A percentile compares a stretch with the other conserved stretches of the same genome.
These are phyloP conservation scores for Antechinus flavipes DNA, from an alignment of 2,113 vertebrate species.

Conservation along the genomic window DNA sequence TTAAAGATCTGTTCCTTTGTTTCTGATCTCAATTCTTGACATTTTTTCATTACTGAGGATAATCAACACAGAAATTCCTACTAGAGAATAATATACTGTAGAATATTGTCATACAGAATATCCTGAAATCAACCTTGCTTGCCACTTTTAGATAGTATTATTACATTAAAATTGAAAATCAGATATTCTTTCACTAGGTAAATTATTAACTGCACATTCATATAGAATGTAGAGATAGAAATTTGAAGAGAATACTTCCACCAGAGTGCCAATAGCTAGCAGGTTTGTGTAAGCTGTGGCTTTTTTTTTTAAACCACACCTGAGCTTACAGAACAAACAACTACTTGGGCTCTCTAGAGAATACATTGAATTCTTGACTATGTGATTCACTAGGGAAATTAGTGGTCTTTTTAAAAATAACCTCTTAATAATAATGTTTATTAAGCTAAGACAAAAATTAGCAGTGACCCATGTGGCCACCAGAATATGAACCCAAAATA, in stretches of 20 bases:
- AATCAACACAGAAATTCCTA: constrained; percentile 41
- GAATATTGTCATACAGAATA: background rate
- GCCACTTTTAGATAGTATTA: constrained; percentile 54
- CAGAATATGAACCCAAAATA: background rate
- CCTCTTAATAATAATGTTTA: constrained; percentile 70
- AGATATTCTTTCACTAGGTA: background rate
- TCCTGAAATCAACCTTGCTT: constrained; percentile 44
- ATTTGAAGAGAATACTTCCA: background rate
- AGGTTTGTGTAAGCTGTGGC: constrained; percentile 4
- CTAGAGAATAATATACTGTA: constrained; percentile 34
- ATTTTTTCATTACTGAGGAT: constrained; percentile 50
- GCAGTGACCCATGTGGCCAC: constrained; percentile 45
- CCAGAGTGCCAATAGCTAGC: constrained; percentile 10
- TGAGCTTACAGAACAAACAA: constrained; percentile 71
- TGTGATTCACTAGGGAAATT: constrained; percentile 70
- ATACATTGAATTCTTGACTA: constrained; percentile 23
- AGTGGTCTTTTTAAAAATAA: constrained; percentile 67
- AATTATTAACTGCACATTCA: background rate
- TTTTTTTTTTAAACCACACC: constrained; percentile 58
- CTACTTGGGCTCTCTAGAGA: constrained; percentile 57
- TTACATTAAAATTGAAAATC: constrained; percentile 69
- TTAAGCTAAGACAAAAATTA: constrained; percentile 58
- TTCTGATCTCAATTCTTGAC: constrained; percentile 17
- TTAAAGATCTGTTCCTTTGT: background rate
- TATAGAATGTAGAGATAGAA: constrained; percentile 1